Evolutionary conservation across 2,113 vertebrate genomes (phyloP), one percentile per base, ranked within the genome.

Genomic region (Dipodomys merriami): DNA sequence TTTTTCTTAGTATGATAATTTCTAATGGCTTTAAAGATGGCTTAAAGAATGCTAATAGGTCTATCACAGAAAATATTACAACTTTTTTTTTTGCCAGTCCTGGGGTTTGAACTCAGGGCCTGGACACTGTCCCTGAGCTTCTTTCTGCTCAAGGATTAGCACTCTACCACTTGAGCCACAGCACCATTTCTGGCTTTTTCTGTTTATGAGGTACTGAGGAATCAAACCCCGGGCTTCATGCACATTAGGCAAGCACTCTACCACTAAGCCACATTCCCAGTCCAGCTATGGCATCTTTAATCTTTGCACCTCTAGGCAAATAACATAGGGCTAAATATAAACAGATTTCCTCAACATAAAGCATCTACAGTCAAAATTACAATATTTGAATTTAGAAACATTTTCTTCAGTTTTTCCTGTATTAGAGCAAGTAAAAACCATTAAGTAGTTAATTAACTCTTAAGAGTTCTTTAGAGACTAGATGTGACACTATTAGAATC

Each of bases 341-440:
- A 2, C 7, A 87, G 33, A 81, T 68, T 6, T 88, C 46, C 73
- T 78, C 20, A 86, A 23, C 1, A 77, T 30, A 35, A 80, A 74
- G 62, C 6, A 80, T 35, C 5, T 64, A n/a, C 1, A 72, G 12
- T 91, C 44, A 84, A 84, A 44, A 19, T 91, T 71, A 90, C 35
- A 90, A 86, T 57, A 89, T 12, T 19, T 95, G 25, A 82, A 85
- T 88, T 90, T 9, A 90, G 60, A 82, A 93, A 78, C 7, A 81
- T 23, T 19, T 89, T 85, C 44, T 64, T 81, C 84, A 74, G 33
- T 5, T 69, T 88, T 88, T 87, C 83, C 68, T 76, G 25, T 20
- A 78, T 67, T 39, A 72, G 73, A 77, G 27, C 25, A 81, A 77
- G 23, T 60, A 57, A 91, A 83, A 83, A 39, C 33, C 84, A 94